Conservation (phyloP, 1,140 invertebrate species). For the Cotesia vestalis region DNA sequence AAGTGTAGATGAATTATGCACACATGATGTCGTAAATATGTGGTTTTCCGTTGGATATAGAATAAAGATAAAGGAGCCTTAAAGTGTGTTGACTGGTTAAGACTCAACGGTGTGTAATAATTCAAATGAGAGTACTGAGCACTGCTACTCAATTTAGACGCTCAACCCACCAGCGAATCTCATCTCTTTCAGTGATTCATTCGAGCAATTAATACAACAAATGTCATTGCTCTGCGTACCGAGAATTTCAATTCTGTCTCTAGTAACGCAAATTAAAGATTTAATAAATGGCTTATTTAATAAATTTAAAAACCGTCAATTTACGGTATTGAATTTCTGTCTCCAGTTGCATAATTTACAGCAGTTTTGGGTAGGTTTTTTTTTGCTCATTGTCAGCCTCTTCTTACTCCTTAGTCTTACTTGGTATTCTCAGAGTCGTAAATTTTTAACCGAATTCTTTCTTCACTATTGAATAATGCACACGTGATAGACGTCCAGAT, state of each 20-base stretch:
- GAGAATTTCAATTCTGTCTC: too few relatives aligned
- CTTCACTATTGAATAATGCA: conserved; percentile 27
- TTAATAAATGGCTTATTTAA: too few relatives aligned
- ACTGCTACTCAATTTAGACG: neutral
- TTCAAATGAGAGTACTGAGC: neutral
- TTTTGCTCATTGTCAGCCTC: neutral
- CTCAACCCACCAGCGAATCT: neutral
- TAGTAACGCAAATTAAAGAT: too few relatives aligned
- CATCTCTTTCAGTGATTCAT: neutral
- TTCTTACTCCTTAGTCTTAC: neutral
- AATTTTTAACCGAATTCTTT: conserved; percentile 23
- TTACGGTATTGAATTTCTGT: too few relatives aligned
- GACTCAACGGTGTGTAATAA: neutral
- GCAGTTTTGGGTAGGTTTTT: neutral
- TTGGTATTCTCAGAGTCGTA: neutral
- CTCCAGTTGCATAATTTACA: neutral
- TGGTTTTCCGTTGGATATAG: conserved; percentile 2
- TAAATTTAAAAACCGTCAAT: too few relatives aligned
- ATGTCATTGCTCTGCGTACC: too few relatives aligned
- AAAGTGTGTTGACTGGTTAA: conserved; percentile 12
- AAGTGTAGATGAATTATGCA: conserved; percentile 20
- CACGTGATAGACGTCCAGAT: conserved; percentile 22
- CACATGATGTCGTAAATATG: conserved; percentile 16
- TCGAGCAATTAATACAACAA: too few relatives aligned
- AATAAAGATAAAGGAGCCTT: conserved; percentile 6